Evolutionary conservation across 2,888 invertebrate species (phyloP).

Genomic region (Hypercompe scribonia): DNA sequence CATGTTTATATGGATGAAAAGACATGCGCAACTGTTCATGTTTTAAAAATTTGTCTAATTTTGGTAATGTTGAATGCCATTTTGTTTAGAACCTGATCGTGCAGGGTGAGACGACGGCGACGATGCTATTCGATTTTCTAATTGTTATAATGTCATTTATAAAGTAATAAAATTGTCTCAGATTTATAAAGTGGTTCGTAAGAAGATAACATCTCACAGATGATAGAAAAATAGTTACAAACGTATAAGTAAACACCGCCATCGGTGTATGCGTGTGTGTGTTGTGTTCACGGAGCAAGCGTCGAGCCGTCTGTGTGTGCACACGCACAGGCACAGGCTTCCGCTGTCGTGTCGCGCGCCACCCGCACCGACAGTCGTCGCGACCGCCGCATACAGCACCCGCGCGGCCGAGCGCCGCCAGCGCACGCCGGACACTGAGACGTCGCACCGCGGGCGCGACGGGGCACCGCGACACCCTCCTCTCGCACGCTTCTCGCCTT

Average conservation of each 20-base stretch:
- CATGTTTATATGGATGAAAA: neutral
- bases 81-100: conserved; percentile 37
- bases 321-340: conserved; percentile 63
- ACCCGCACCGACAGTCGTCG: conserved; percentile 41
- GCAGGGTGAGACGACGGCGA: conserved; percentile 41
- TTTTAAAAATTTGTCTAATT: neutral
- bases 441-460: conserved; percentile 43
- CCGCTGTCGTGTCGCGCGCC: conserved; percentile 60
- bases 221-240: conserved; percentile 68
- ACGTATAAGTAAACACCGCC: conserved; percentile 43
- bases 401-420: conserved; percentile 33
- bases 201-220: conserved; percentile 52
- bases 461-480: conserved; percentile 39
- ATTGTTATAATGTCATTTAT: conserved; percentile 19
- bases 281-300: conserved; percentile 64
- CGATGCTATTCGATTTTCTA: conserved; percentile 29
- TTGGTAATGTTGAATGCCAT: conserved; percentile 22
- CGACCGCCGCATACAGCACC: conserved; percentile 42
- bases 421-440: conserved; percentile 36
- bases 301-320: conserved; percentile 53
- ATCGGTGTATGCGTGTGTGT: conserved; percentile 53
- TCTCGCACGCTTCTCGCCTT: conserved; percentile 20
- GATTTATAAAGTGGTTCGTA: conserved; percentile 30
- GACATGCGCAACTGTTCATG: neutral
- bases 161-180: conserved; percentile 15